phyloP scores from a whole-genome alignment of 2,888 invertebrate species.

The Nudaria mundana region DNA sequence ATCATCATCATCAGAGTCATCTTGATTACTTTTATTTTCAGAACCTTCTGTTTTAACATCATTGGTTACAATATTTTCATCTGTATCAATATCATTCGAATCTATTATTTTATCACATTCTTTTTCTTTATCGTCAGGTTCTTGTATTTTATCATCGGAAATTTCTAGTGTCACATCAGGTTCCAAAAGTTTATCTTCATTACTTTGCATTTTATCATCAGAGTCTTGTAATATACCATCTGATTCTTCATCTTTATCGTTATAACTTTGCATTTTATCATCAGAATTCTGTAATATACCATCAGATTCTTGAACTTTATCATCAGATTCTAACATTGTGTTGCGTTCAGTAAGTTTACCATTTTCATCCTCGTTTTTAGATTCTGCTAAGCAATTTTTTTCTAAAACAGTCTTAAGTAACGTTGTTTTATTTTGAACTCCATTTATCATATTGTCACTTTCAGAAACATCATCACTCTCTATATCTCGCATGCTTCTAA shows the following conservation, averaged over 20 bases:
- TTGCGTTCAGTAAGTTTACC: neutral
- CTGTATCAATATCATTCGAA: neutral
- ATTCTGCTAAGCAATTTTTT: too few species aligned
- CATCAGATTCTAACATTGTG: neutral
- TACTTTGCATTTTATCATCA: neutral
- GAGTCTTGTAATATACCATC: neutral
- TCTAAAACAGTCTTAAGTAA: too few species aligned
- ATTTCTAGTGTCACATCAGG: too few species aligned
- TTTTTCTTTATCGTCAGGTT: neutral
- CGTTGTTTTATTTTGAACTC: conserved; percentile 8
- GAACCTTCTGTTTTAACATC: too few species aligned
- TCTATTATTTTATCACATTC: neutral
- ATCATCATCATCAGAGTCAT: neutral
- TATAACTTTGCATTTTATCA: neutral
- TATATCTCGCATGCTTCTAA: conserved; percentile 3
- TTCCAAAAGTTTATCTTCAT: neutral
- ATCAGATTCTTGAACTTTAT: neutral
- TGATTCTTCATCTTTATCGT: neutral
- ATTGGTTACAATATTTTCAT: too few species aligned
- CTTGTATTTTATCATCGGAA: neutral
- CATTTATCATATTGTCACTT: conserved; percentile 6
- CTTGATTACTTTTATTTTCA: neutral
- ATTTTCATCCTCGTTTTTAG: too few species aligned
- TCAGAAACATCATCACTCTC: conserved; percentile 5
- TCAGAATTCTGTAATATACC: neutral